Conservation (phyloP, 2,797 vertebrate genomes). For the Pagetopsis macropterus region DNA sequence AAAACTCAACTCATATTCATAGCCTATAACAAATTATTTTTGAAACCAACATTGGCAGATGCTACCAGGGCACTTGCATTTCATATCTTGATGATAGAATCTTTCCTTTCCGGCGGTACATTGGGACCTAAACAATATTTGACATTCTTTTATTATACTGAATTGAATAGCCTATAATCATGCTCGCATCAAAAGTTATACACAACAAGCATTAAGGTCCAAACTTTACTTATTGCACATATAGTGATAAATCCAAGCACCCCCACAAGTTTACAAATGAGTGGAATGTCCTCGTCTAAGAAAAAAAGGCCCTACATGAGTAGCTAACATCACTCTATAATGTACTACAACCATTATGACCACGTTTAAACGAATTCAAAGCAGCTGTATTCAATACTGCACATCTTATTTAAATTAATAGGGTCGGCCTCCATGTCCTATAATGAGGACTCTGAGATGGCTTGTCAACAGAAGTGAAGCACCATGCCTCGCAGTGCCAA, state of each 20-base stretch:
- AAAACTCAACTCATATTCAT: constrained; percentile 65
- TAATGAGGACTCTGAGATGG: constrained; percentile 52
- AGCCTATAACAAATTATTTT: constrained; percentile 51
- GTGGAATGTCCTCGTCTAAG: constrained; percentile 45
- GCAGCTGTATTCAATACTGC: constrained; percentile 53
- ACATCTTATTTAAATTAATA: constrained; percentile 57
- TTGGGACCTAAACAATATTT: constrained; percentile 6
- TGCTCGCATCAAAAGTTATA: constrained; percentile 44
- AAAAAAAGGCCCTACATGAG: constrained; percentile 38
- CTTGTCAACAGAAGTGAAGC: constrained; percentile 46
- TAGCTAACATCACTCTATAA: constrained; percentile 48
- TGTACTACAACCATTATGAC: constrained; percentile 47
- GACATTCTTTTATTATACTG: constrained; percentile 17
- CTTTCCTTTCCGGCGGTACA: constrained; percentile 20
- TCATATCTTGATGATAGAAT: constrained; percentile 31
- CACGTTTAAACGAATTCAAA: constrained; percentile 46
- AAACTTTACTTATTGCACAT: constrained; percentile 52
- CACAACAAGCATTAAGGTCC: constrained; percentile 33
- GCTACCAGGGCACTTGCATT: constrained; percentile 54
- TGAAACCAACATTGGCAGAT: constrained; percentile 59
- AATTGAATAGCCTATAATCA: constrained; percentile 46
- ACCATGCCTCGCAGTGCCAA: constrained; percentile 22
- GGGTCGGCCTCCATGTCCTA: constrained; percentile 33
- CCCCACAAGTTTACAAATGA: constrained; percentile 51
- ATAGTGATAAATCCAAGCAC: constrained; percentile 42